A percentile compares a stretch with the other conserved stretches of the same genome.
Evolutionary conservation across 2,113 vertebrate species (phyloP).

Genomic region (Notiomystis cincta): DNA sequence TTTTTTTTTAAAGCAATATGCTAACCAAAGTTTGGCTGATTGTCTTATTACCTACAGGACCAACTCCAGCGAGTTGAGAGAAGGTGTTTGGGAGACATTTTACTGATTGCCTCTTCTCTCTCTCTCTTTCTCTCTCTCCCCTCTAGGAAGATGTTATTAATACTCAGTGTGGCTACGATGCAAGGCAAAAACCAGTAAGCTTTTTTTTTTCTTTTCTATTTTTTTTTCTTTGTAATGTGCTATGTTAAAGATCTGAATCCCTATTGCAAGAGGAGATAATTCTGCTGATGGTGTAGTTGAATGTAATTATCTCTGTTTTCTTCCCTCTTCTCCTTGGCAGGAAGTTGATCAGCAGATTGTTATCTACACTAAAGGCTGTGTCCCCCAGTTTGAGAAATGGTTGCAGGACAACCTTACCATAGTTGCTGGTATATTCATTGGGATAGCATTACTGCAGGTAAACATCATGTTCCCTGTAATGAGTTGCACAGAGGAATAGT

Average conservation of each 20-base stretch:
- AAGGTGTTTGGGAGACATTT: not conserved
- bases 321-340: slow-evolving; percentile 68
- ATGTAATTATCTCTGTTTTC: not conserved
- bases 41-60: not conserved
- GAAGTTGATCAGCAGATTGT: slow-evolving; percentile 91
- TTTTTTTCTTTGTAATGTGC: not conserved
- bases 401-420: slow-evolving; percentile 95
- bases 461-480: not conserved
- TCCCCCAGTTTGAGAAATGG: slow-evolving; percentile 98
- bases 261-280: not conserved
- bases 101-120: not conserved
- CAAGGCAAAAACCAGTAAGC: slow-evolving; percentile 91
- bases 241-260: not conserved
- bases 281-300: not conserved
- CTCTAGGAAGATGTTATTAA: slow-evolving; percentile 95
- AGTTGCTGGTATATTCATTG: slow-evolving; percentile 96
- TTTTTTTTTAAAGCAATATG: not conserved
- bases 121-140: slow-evolving; percentile 22
- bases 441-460: slow-evolving; percentile 93
- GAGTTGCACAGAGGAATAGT: not conserved
- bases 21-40: not conserved
- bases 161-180: slow-evolving; percentile 96
- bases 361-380: slow-evolving; percentile 96
- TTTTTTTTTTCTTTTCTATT: not conserved
- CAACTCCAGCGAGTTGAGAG: not conserved